Conservation (phyloP, 2,113 vertebrate genomes). For the Monarcha castaneiventris region DNA sequence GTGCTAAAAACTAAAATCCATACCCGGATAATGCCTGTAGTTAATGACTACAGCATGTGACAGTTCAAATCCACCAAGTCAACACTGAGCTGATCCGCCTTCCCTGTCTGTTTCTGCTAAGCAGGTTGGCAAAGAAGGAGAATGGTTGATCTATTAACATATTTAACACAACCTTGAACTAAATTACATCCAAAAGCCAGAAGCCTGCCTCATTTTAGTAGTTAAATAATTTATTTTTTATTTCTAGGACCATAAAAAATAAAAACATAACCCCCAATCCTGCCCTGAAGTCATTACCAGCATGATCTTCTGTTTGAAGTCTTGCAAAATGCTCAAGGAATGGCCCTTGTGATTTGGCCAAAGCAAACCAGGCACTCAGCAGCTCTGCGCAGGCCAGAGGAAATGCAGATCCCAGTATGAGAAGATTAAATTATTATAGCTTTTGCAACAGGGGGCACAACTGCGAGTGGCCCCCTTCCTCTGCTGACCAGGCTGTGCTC, state of each 20-base stretch:
- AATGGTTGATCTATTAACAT: conserved; percentile 19
- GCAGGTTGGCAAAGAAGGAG: neutral
- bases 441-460: conserved; percentile 55
- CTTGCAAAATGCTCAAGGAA: conserved; percentile 58
- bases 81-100: neutral
- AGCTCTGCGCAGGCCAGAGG: neutral
- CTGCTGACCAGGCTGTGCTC: conserved; percentile 22
- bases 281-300: conserved; percentile 72
- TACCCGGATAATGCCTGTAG: neutral
- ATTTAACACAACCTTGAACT: conserved; percentile 61
- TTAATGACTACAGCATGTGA: neutral
- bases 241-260: neutral
- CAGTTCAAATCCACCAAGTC: neutral
- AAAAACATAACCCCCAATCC: conserved; percentile 19
- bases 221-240: conserved; percentile 64
- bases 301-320: conserved; percentile 70
- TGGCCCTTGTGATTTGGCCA: conserved; percentile 53
- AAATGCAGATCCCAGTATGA: conserved; percentile 56
- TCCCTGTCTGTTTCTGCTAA: neutral
- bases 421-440: conserved; percentile 72
- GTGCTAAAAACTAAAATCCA: neutral
- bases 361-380: conserved; percentile 24
- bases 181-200: conserved; percentile 46
- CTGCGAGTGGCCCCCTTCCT: conserved; percentile 48
- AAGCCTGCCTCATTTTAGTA: conserved; percentile 34